Conservation (phyloP, 2,888 invertebrate genomes). For the Dinocampus coccinellae region DNA sequence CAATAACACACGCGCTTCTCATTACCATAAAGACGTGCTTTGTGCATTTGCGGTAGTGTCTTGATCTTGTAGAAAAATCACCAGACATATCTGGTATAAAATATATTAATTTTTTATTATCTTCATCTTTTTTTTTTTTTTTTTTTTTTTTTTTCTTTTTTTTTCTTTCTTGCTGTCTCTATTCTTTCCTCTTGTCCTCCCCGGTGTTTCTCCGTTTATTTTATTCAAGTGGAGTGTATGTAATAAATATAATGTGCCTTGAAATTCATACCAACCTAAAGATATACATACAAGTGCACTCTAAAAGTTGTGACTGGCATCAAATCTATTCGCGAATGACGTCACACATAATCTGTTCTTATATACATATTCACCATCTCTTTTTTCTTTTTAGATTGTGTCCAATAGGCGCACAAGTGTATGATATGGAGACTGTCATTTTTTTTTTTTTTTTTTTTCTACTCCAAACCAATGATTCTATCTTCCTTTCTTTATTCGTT, state of each 20-base stretch:
- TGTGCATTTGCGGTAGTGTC: slow-evolving; percentile 36
- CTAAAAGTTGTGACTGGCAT: slow-evolving; percentile 33
- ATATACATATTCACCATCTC: slow-evolving; percentile 44
- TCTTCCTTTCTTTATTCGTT: slow-evolving; percentile 28
- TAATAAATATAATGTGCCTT: not conserved
- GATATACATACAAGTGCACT: slow-evolving; percentile 6
- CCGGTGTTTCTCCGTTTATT: not conserved
- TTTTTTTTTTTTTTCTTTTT: not conserved
- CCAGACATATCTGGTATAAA: slow-evolving; percentile 12
- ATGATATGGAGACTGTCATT: slow-evolving; percentile 9
- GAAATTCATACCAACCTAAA: not conserved
- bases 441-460: slow-evolving; percentile 11
- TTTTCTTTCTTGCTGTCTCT: not conserved
- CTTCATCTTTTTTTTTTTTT: not conserved
- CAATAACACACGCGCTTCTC: slow-evolving; percentile 34
- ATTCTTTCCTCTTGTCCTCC: not conserved
- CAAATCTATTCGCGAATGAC: slow-evolving; percentile 58
- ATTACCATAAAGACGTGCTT: slow-evolving; percentile 35
- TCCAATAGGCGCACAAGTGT: not conserved
- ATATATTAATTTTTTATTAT: not conserved
- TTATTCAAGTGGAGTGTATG: not conserved
- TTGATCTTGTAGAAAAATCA: slow-evolving; percentile 27
- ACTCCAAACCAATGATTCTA: slow-evolving; percentile 25
- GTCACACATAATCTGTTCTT: slow-evolving; percentile 65
- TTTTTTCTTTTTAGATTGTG: slow-evolving; percentile 11